phyloP scores from a whole-genome alignment of 2,113 vertebrate species.

The Agapornis roseicollis region DNA sequence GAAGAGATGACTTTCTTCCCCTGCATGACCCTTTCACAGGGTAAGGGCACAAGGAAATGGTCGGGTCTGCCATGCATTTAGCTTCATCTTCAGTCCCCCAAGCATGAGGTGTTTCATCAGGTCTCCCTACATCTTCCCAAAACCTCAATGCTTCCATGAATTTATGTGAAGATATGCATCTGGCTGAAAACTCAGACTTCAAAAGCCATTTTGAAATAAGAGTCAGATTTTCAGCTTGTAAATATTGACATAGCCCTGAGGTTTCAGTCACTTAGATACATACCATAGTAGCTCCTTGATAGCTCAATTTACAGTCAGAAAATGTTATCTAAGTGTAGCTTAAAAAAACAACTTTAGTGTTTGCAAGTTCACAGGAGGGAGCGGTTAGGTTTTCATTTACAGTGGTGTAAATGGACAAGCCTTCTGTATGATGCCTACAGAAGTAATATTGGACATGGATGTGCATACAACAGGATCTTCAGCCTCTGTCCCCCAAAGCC shows the following conservation, averaged over 20 bases:
- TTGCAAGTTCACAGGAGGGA: neutral
- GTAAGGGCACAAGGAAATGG: rapidly evolving
- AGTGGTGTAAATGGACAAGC: neutral
- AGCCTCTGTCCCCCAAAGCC: neutral
- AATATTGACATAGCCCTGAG: neutral
- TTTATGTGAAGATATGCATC: neutral
- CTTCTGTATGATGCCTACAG: neutral
- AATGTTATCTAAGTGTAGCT: neutral
- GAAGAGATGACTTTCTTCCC: neutral
- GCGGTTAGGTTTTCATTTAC: neutral
- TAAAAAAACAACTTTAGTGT: neutral
- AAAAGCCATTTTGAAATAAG: neutral
- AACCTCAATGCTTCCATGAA: neutral
- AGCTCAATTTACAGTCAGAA: neutral
- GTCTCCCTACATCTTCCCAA: neutral
- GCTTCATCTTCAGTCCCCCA: neutral
- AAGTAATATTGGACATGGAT: neutral
- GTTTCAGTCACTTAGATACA: neutral
- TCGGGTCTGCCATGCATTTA: neutral
- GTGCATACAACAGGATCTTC: neutral
- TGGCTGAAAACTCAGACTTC: neutral
- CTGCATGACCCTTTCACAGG: neutral
- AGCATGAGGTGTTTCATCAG: neutral
- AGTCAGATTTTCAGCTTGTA: neutral
- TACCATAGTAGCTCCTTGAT: neutral